phyloP scores from a whole-genome alignment of 2,888 invertebrate species.

The Scaptomyza flava region DNA sequence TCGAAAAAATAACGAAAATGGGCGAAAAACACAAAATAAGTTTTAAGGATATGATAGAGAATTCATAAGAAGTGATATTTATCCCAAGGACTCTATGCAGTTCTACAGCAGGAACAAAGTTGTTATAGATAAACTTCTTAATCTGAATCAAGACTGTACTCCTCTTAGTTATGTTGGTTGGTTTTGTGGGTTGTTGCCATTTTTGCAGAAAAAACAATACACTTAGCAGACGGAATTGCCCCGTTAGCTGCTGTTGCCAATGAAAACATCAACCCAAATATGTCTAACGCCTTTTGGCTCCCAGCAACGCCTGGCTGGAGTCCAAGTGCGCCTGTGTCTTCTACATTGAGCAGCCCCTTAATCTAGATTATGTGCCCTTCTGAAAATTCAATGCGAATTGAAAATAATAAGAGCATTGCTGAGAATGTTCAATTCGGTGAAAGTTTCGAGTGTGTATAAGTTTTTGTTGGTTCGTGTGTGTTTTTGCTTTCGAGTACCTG shows the following conservation, averaged over 20 bases:
- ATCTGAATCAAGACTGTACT: neutral
- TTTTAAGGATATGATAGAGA: neutral
- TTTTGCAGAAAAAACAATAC: slow-evolving; percentile 53
- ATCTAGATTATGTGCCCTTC: slow-evolving; percentile 65
- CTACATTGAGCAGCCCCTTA: slow-evolving; percentile 50
- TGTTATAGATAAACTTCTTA: neutral
- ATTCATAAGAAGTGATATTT: neutral
- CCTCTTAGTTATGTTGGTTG: slow-evolving; percentile 10
- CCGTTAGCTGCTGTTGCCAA: slow-evolving; percentile 46
- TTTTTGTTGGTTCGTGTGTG: slow-evolving; percentile 18
- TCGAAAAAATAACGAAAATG: slow-evolving; percentile 23
- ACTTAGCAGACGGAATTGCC: slow-evolving; percentile 44
- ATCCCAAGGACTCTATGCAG: neutral
- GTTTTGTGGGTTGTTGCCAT: slow-evolving; percentile 7
- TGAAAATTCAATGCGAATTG: slow-evolving; percentile 64
- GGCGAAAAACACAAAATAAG: slow-evolving; percentile 2
- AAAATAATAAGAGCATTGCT: slow-evolving; percentile 63
- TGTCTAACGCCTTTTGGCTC: slow-evolving; percentile 59
- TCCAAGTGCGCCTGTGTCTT: slow-evolving; percentile 51
- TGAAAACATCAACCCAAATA: slow-evolving; percentile 72
- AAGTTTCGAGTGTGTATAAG: slow-evolving; percentile 26
- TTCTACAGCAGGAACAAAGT: neutral
- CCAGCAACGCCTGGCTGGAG: slow-evolving; percentile 48
- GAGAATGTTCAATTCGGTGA: slow-evolving; percentile 53
- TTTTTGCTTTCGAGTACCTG: slow-evolving; percentile 49